These are phyloP conservation scores for Mizuhopecten yessoensis DNA, from an alignment of 1,140 invertebrate species.

Conservation along the genomic window DNA sequence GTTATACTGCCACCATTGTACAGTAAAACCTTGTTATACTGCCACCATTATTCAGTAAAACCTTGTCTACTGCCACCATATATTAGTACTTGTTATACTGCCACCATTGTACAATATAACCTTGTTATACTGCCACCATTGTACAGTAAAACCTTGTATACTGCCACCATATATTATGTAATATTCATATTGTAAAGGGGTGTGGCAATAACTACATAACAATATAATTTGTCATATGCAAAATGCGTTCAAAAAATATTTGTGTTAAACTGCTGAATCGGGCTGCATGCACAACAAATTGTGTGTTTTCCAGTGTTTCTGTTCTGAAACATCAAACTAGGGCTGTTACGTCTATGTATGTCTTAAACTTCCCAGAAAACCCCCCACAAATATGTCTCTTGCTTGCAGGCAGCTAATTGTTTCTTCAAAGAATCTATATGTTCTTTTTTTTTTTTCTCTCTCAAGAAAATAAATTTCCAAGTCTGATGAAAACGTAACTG, in stretches of 20 bases:
- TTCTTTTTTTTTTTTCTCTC: background rate
- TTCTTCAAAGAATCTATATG: background rate
- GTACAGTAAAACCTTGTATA: background rate
- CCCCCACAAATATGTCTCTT: background rate
- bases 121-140: background rate
- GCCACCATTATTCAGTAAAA: background rate
- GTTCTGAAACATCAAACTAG: too few relatives aligned
- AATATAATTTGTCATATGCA: background rate
- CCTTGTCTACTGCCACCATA: too few relatives aligned
- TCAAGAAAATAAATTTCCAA: background rate
- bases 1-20: background rate
- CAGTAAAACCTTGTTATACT: slow-evolving; percentile 10
- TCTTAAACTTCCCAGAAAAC: background rate
- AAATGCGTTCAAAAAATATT: too few relatives aligned
- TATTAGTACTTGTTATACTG: background rate
- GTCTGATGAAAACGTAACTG: background rate
- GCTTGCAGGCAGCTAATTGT: background rate
- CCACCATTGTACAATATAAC: background rate
- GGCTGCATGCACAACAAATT: background rate
- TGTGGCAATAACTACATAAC: background rate
- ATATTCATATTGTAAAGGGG: background rate
- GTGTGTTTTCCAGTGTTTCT: background rate
- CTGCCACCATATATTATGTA: background rate
- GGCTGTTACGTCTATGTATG: too few relatives aligned
- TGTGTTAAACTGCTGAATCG: background rate